These are phyloP conservation scores for Progne subis DNA, from an alignment of 2,113 vertebrate species.

Conservation along the genomic window DNA sequence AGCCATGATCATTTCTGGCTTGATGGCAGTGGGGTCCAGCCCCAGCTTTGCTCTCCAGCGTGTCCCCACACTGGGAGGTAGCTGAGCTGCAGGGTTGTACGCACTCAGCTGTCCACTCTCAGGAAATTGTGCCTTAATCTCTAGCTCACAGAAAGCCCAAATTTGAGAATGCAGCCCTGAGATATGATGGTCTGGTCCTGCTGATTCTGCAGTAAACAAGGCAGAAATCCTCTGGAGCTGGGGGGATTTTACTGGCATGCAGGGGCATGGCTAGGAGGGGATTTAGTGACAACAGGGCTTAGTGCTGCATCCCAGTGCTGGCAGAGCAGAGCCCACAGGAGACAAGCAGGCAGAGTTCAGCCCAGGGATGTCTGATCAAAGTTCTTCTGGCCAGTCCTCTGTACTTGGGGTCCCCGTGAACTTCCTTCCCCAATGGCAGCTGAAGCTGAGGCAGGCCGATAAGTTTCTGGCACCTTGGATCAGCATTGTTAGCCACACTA, in stretches of 20 bases:
- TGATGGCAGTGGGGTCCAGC: background rate
- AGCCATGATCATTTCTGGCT: background rate
- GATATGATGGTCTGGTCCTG: background rate
- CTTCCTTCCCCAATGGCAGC: background rate
- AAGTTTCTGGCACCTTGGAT: slow-evolving; percentile 27
- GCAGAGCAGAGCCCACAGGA: background rate
- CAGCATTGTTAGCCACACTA: slow-evolving; percentile 19
- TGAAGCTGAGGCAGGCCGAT: background rate
- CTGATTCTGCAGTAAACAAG: background rate
- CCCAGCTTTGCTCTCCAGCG: background rate
- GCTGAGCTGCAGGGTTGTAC: background rate
- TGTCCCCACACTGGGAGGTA: background rate
- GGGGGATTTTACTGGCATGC: background rate
- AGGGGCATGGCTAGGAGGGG: background rate
- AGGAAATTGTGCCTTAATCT: background rate
- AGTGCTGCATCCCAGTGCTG: background rate
- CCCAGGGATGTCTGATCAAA: background rate
- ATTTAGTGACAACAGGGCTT: background rate
- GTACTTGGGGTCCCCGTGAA: background rate
- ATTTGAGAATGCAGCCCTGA: background rate
- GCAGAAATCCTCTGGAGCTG: background rate
- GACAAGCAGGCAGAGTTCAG: background rate
- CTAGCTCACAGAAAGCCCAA: background rate
- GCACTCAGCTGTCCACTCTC: background rate
- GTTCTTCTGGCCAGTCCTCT: background rate